Evolutionary conservation across 2,797 vertebrate species (phyloP), one percentile per base, ranked within the genome.

Genomic region (Molossus molossus): DNA sequence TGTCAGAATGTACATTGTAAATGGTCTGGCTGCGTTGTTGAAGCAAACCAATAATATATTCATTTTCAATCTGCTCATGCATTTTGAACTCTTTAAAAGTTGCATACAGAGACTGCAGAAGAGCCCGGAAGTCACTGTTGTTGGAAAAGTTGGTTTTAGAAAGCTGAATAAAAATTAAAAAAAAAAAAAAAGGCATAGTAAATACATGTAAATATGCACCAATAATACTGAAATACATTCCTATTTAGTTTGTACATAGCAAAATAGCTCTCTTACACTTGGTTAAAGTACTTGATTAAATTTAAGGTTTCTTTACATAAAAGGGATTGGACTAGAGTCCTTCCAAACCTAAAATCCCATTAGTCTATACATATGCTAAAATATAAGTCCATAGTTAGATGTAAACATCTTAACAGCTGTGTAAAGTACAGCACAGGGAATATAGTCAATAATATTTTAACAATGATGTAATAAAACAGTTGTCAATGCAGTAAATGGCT

Each of bases 11-110:
- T 17, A 99, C 99, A 8, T 99, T 99, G 98, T 99, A 99, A 93
- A 99, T 99, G 0, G 99, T 99, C 98, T 98, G 99, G 98, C 99
- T 99, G 92, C 99, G 99, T 90, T 99, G 99, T 65, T 99, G 99
- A 97, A 99, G 98, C 97, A 99, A 98, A 11, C 99, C 99, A 84
- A 99, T 99, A 86, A 99, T 99, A 98, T 98, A 99, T 94, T 99
- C 99, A 15, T 99, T 99, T 98, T 99, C 99, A 60, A 99, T 99
- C 97, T 99, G 99, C 94, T 99, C 99, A 0, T 99, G 99, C 99
- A 99, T 99, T 98, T 99, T 99, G 98, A 99, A 99, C 98, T 99
- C 99, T 95, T 99, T 99, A 95, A 99, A 99, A n/a, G 99, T 99
- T 97, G 99, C 99, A 91, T 99, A 99, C 45, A 99, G 99, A 2